Percentiles rank a stretch among this genome's conserved stretches.
Evolutionary conservation across 2,797 vertebrate genomes (phyloP).

Genomic region (Gallirallus australis): DNA sequence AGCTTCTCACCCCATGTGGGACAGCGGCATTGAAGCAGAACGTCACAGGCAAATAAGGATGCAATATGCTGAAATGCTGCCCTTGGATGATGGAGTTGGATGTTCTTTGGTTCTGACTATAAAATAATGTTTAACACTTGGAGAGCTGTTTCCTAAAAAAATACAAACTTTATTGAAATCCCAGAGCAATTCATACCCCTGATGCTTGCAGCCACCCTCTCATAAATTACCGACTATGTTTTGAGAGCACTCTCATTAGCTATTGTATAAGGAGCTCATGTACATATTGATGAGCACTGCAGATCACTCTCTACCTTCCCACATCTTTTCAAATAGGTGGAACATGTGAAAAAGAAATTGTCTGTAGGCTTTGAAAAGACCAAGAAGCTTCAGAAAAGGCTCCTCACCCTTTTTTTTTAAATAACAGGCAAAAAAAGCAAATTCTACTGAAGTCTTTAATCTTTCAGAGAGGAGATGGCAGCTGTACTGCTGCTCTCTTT

Average conservation of each 20-base stretch:
- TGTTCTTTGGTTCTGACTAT: not conserved
- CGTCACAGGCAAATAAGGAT: not conserved
- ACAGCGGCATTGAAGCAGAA: not conserved
- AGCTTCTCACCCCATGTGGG: not conserved
- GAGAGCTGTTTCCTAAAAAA: not conserved
- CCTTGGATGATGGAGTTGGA: not conserved
- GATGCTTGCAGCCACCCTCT: not conserved
- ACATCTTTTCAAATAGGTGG: constrained; percentile 11
- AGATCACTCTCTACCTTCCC: not conserved
- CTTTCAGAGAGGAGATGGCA: not conserved
- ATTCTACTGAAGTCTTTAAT: not conserved
- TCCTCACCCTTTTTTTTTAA: not conserved
- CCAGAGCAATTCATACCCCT: not conserved
- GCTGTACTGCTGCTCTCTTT: not conserved
- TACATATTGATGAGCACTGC: not conserved
- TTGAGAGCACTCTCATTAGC: not conserved
- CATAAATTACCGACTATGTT: not conserved
- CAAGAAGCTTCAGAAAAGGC: not conserved
- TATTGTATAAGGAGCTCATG: not conserved
- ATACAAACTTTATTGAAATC: not conserved
- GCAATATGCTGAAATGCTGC: not conserved
- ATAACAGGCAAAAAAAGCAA: not conserved
- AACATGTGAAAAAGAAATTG: not conserved
- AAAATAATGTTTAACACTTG: not conserved
- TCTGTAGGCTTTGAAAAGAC: not conserved